Evolutionary conservation across 2,797 vertebrate species (phyloP).

Genomic region (Mormyrops boulengeri): DNA sequence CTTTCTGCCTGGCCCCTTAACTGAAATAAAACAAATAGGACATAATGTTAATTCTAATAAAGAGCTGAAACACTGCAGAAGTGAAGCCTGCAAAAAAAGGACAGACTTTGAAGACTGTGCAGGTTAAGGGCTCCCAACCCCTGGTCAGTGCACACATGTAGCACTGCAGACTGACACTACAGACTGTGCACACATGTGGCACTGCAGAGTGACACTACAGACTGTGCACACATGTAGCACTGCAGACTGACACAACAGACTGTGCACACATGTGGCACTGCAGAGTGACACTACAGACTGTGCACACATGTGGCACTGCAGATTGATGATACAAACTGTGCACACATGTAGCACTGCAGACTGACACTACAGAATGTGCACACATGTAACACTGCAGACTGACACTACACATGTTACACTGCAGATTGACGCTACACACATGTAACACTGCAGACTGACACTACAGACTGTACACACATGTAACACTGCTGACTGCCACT

Average conservation of each 20-base stretch:
- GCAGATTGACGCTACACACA: too few species aligned
- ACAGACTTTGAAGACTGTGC: slow-evolving; percentile 1
- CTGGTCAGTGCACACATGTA: neutral
- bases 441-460: neutral
- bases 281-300: neutral
- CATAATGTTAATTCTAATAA: slow-evolving; percentile 63
- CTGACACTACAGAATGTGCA: neutral
- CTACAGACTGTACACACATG: neutral
- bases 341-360: neutral
- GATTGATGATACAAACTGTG: slow-evolving; percentile 12
- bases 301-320: neutral
- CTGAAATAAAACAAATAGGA: slow-evolving; percentile 99
- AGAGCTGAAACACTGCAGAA: neutral
- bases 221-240: neutral
- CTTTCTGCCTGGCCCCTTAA: slow-evolving; percentile 98
- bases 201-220: neutral
- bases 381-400: neutral
- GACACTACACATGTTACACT: too few species aligned
- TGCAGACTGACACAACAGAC: neutral
- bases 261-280: neutral
- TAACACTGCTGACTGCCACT: too few species aligned
- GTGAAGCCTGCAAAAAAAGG: slow-evolving; percentile 16
- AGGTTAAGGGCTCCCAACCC: neutral
- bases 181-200: neutral
- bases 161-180: neutral